phyloP scores from a whole-genome alignment of 2,888 invertebrate species.

The Agrochola macilenta region DNA sequence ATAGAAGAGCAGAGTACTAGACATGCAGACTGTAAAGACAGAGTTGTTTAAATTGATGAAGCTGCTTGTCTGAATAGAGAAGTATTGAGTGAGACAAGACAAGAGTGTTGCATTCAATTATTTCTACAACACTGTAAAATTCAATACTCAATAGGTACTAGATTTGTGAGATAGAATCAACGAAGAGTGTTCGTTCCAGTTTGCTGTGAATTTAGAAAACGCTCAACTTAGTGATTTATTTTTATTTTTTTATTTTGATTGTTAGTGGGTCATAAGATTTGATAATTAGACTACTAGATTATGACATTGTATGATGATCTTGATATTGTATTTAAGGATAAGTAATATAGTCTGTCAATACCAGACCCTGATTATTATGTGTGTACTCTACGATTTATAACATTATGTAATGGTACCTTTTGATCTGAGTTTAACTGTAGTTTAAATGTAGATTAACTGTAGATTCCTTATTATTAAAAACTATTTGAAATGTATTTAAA shows the following conservation, averaged over 20 bases:
- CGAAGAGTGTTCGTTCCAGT: background rate
- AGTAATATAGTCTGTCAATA: background rate
- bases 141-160: slow-evolving; percentile 17
- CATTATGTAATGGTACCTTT: background rate
- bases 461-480: background rate
- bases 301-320: slow-evolving; percentile 10
- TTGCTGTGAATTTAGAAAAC: background rate
- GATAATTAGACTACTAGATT: slow-evolving; percentile 7
- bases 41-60: background rate
- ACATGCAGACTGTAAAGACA: background rate
- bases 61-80: background rate
- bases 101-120: background rate
- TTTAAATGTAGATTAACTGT: too few species aligned
- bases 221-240: too few species aligned
- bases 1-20: slow-evolving; percentile 1
- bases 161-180: slow-evolving; percentile 5
- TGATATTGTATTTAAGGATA: background rate
- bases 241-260: too few species aligned
- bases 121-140: slow-evolving; percentile 1
- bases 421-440: background rate
- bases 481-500: background rate
- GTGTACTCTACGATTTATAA: background rate
- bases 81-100: background rate
- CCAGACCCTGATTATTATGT: background rate
- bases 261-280: slow-evolving; percentile 2